Percentiles rank a stretch among this genome's conserved stretches.
phyloP scores from a whole-genome alignment of 2,888 invertebrate genomes.

The Spodoptera littoralis region DNA sequence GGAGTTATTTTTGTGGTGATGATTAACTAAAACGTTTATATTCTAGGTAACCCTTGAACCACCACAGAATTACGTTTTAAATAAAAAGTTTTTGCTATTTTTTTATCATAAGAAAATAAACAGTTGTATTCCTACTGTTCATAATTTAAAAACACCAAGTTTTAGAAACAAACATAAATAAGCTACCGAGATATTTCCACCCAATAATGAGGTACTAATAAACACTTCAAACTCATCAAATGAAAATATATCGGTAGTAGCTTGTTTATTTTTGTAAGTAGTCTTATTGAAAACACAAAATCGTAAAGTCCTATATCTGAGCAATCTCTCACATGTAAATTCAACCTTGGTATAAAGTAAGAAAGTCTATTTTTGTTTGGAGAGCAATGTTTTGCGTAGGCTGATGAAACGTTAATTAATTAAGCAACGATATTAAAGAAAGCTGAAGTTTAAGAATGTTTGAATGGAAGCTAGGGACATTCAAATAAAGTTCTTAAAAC shows the following conservation, averaged over 20 bases:
- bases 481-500: slow-evolving; percentile 59
- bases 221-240: slow-evolving; percentile 30
- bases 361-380: slow-evolving; percentile 6
- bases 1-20: too few relatives aligned
- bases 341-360: background rate
- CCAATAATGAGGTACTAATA: slow-evolving; percentile 31
- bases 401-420: slow-evolving; percentile 61
- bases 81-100: too few relatives aligned
- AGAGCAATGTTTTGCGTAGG: slow-evolving; percentile 8
- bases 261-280: slow-evolving; percentile 51
- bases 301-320: slow-evolving; percentile 18
- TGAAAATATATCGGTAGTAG: slow-evolving; percentile 27
- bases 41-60: too few relatives aligned
- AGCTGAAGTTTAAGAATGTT: slow-evolving; percentile 62
- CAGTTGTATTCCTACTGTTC: background rate
- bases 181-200: slow-evolving; percentile 8
- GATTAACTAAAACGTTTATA: too few relatives aligned
- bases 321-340: slow-evolving; percentile 8
- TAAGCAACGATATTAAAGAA: slow-evolving; percentile 61
- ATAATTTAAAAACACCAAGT: slow-evolving; percentile 4
- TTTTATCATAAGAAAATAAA: too few relatives aligned
- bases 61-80: too few relatives aligned
- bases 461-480: slow-evolving; percentile 52
- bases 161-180: background rate
- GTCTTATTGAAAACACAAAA: slow-evolving; percentile 30